Percentiles rank a stretch among this genome's conserved stretches.
These are phyloP conservation scores for Gobius niger DNA, from an alignment of 2,113 vertebrate genomes.

Conservation along the genomic window DNA sequence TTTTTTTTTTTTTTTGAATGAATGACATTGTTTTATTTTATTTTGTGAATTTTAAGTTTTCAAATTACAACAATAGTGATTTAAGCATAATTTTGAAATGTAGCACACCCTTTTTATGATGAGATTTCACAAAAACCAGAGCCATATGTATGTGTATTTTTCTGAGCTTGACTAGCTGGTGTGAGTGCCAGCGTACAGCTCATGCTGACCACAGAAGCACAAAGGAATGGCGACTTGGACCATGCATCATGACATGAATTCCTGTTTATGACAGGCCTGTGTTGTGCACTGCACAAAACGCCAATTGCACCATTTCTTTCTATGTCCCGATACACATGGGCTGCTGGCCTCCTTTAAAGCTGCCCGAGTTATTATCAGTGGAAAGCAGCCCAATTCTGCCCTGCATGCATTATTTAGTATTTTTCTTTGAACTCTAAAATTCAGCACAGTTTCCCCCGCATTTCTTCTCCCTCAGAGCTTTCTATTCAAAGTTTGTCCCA, in stretches of 20 bases:
- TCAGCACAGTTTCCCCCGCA: conserved; percentile 59
- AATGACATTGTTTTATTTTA: background rate
- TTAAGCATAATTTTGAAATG: background rate
- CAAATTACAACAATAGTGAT: too few species aligned
- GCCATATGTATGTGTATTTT: background rate
- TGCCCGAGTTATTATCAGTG: conserved; percentile 74
- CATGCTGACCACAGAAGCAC: conserved; percentile 40
- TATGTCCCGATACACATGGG: conserved; percentile 50
- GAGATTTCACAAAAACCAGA: too few species aligned
- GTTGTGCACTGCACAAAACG: conserved; percentile 62
- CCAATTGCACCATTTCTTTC: conserved; percentile 73
- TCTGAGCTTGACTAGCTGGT: conserved; percentile 8
- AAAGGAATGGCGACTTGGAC: conserved; percentile 44
- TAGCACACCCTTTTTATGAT: background rate
- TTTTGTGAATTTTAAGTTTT: background rate
- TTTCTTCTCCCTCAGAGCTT: conserved; percentile 62
- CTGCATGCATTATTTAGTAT: conserved; percentile 76
- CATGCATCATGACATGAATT: conserved; percentile 62
- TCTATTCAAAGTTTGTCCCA: conserved; percentile 71
- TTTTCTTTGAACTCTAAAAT: conserved; percentile 79
- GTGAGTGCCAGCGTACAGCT: conserved; percentile 23
- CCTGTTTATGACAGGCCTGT: conserved; percentile 60
- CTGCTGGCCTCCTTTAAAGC: conserved; percentile 71
- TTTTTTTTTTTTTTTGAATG: background rate
- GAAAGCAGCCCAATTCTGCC: conserved; percentile 78